Evolutionary conservation across 2,797 vertebrate species (phyloP).

Genomic region (Coregonus ussuriensis): DNA sequence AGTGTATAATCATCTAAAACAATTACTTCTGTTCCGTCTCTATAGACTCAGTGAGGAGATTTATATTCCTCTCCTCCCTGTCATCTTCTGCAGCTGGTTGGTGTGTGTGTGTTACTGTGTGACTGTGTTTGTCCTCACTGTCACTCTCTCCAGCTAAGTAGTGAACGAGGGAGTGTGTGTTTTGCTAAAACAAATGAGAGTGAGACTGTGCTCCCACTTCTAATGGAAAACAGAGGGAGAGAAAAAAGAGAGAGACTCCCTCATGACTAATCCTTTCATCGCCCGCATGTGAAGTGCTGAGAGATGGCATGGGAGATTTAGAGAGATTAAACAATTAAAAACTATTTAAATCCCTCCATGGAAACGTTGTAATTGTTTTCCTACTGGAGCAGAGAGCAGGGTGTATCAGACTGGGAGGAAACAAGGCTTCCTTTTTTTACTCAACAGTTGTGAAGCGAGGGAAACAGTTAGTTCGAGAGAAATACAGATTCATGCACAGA

Average conservation of each 20-base stretch:
- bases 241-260: conserved; percentile 37
- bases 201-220: conserved; percentile 60
- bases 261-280: conserved; percentile 60
- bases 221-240: conserved; percentile 57
- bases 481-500: conserved; percentile 24
- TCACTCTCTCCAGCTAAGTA: conserved; percentile 32
- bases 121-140: too few relatives aligned
- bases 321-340: conserved; percentile 61
- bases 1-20: conserved; percentile 64
- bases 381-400: conserved; percentile 15
- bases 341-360: conserved; percentile 48
- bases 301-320: conserved; percentile 45
- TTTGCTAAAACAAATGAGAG: conserved; percentile 54
- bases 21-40: conserved; percentile 22
- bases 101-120: too few relatives aligned
- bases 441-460: not conserved
- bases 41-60: conserved; percentile 52
- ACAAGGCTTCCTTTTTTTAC: conserved; percentile 27
- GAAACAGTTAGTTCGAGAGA: conserved; percentile 18
- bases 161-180: conserved; percentile 33
- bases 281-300: conserved; percentile 43
- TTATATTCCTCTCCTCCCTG: conserved; percentile 49
- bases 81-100: conserved; percentile 43
- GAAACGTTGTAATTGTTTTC: conserved; percentile 36
- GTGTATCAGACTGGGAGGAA: conserved; percentile 10